phyloP scores from a whole-genome alignment of 2,797 vertebrate species.

The Phrynocephalus vlangalii region DNA sequence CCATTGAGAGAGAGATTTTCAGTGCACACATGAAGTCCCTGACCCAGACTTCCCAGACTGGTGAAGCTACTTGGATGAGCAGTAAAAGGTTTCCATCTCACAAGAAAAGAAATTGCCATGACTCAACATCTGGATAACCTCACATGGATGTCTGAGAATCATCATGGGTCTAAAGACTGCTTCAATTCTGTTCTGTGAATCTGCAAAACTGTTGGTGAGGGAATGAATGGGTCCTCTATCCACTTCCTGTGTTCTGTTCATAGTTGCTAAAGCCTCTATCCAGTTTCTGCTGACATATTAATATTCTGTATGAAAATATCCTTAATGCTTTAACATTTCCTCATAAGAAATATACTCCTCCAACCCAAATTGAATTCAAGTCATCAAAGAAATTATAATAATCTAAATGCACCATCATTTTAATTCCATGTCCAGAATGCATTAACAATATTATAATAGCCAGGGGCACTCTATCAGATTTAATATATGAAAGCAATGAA shows the following conservation, averaged over 20 bases:
- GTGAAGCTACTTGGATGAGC: no score
- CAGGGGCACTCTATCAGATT: not conserved
- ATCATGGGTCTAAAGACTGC: no score
- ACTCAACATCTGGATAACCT: no score
- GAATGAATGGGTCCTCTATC: no score
- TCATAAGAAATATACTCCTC: not conserved
- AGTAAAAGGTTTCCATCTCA: no score
- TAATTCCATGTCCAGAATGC: not conserved
- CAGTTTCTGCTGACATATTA: not conserved
- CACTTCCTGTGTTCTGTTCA: not conserved
- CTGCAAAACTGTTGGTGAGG: no score
- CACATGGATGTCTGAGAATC: no score
- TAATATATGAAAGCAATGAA: not conserved
- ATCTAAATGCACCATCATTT: not conserved
- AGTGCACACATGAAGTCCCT: no score
- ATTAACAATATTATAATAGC: conserved; percentile 2
- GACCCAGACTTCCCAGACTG: no score
- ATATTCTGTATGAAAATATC: not conserved
- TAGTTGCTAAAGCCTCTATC: not conserved
- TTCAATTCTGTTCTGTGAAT: no score
- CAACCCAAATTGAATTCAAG: conserved; percentile 3
- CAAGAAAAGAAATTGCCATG: no score
- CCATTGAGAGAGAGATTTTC: no score
- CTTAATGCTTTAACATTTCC: not conserved
- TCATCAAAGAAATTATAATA: not conserved